phyloP scores from a whole-genome alignment of 2,797 vertebrate genomes.

The Microchirus variegatus region DNA sequence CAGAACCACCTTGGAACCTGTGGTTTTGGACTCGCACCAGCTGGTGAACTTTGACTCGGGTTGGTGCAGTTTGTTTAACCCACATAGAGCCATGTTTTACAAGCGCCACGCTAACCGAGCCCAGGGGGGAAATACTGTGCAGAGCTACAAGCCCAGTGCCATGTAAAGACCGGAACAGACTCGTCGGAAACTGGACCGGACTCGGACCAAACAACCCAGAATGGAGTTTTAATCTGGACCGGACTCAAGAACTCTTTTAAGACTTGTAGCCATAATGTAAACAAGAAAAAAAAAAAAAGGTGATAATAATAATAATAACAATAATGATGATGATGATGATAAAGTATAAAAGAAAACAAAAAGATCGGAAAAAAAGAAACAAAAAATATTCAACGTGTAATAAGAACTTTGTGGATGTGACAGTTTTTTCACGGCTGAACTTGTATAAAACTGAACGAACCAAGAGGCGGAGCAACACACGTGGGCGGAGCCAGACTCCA shows the following conservation, averaged over 20 bases:
- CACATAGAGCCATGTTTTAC: conserved; percentile 65
- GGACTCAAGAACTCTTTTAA: conserved; percentile 60
- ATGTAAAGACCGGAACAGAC: conserved; percentile 74
- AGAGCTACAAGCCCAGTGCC: conserved; percentile 81
- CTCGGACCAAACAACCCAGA: conserved; percentile 67
- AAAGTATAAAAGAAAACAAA: conserved; percentile 61
- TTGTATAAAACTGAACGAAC: conserved; percentile 67
- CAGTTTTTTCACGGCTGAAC: conserved; percentile 54
- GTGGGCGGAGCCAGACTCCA: conserved; percentile 1
- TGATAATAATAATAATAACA: conserved; percentile 15
- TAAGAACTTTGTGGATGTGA: conserved; percentile 64
- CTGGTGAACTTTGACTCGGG: conserved; percentile 3
- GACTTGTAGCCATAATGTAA: conserved; percentile 78
- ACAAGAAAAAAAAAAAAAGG: conserved; percentile 52
- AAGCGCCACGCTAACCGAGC: conserved; percentile 53
- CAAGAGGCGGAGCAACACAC: conserved; percentile 15
- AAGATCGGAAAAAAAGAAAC: conserved; percentile 42
- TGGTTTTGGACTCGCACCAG: conserved; percentile 39
- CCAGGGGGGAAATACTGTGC: conserved; percentile 73
- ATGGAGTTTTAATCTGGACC: conserved; percentile 43
- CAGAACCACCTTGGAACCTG: conserved; percentile 45
- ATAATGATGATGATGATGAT: conserved; percentile 45
- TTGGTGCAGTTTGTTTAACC: conserved; percentile 39
- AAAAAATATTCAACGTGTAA: conserved; percentile 64
- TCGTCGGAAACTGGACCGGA: conserved; percentile 65